Evolutionary conservation across 2,797 vertebrate genomes (phyloP), one percentile per base, ranked within the genome.

Genomic region (Pyrrhura leucotis): DNA sequence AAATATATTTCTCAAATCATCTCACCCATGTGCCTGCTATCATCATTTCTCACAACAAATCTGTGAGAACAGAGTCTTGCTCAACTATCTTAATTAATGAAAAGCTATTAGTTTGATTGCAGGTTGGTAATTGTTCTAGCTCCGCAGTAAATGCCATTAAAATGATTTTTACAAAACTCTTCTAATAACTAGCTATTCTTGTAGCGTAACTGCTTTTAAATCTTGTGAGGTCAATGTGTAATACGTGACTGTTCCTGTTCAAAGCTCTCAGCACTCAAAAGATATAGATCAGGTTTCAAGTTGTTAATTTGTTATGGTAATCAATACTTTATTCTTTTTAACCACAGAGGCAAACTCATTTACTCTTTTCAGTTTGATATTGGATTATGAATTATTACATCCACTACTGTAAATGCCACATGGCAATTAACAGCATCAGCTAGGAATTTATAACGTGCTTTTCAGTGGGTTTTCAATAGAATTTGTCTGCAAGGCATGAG

Each of bases 101-200:
- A 93, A 96, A 92, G 61, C 89, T 88, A 85, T 92, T 92, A 96
- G 59, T 82, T 94, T 93, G 54, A 93, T 88, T 93, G 90, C 74
- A 76, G n/a, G 40, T 48, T 90, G 67, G 48, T 90, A 96, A 97
- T 80, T 91, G 65, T 89, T 96, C 96, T 73, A 94, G 78, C 87
- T 51, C 33, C 71, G 54, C 53, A 95, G 61, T 91, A 91, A 85
- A 94, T 71, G 58, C 54, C 61, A 95, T 85, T 95, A 88, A 95
- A 96, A 96, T 95, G 2, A 40, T 96, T 97, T 96, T 95, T 93
- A 68, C 89, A 89, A 85, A 92, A 88, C 28, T 93, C 66, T 89
- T 93, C 66, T 96, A 96, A 95, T 96, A 97, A 96, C 65, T 79
- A 95, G 76, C 90, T 92, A 95, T 95, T 95, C 80, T 97, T 91